Evolutionary conservation across 2,113 vertebrate species (phyloP).

Genomic region (Lagenorhynchus albirostris): DNA sequence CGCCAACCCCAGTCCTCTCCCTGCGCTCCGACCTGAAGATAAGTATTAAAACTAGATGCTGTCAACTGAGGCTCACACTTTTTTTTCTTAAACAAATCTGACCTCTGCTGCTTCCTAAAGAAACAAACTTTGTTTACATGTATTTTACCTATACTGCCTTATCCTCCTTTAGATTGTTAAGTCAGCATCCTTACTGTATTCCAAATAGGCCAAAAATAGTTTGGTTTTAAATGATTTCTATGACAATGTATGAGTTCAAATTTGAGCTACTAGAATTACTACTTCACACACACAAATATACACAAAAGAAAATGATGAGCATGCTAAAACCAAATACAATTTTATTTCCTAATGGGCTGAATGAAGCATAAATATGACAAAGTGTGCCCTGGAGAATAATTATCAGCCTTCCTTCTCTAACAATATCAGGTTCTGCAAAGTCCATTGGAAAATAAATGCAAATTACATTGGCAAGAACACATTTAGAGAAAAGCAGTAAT

Average conservation of each 20-base stretch:
- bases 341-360: neutral
- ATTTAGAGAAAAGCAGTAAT: constrained; percentile 41
- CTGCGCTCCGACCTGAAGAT: neutral
- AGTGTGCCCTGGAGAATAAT: neutral
- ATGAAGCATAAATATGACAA: constrained; percentile 35
- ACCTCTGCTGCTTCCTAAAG: neutral
- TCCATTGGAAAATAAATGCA: constrained; percentile 14
- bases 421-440: neutral
- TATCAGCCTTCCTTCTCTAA: constrained; percentile 31
- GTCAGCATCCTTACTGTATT: neutral
- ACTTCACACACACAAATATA: neutral
- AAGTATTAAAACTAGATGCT: neutral
- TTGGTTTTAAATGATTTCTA: neutral
- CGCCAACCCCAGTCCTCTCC: too few relatives aligned
- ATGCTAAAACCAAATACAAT: constrained; percentile 27
- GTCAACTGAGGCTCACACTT: neutral
- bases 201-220: neutral
- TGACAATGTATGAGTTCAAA: neutral
- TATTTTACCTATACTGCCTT: neutral
- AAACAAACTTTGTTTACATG: neutral
- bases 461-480: constrained; percentile 21
- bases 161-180: neutral
- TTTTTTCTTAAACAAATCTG: neutral
- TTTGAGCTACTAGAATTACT: neutral
- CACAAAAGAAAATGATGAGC: constrained; percentile 15